Percentiles rank a stretch among this genome's conserved stretches.
These are phyloP conservation scores for Macaria notata DNA, from an alignment of 2,888 invertebrate genomes.

Conservation along the genomic window DNA sequence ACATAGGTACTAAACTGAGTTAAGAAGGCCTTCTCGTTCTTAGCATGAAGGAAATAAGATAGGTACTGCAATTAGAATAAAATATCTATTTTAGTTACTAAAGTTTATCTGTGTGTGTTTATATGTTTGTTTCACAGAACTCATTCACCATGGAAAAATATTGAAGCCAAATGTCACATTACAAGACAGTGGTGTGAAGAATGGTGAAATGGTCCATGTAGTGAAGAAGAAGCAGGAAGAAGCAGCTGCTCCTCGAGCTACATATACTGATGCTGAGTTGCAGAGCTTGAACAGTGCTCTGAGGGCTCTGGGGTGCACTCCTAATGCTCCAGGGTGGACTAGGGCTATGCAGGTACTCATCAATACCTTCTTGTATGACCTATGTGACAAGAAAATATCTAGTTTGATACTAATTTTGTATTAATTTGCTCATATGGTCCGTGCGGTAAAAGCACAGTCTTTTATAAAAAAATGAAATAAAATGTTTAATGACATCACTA, in stretches of 20 bases:
- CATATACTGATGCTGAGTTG: constrained; percentile 82
- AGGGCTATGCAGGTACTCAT: constrained; percentile 83
- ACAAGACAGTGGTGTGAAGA: constrained; percentile 83
- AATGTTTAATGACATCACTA: no score
- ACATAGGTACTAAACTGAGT: no score
- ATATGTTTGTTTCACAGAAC: constrained; percentile 75
- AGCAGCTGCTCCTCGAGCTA: constrained; percentile 59
- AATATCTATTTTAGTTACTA: no score
- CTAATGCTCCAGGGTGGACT: constrained; percentile 84
- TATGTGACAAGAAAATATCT: neutral
- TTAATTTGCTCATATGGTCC: no score
- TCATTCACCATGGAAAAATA: constrained; percentile 87
- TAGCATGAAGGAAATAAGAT: no score
- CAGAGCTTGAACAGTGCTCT: constrained; percentile 84
- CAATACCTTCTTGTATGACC: neutral
- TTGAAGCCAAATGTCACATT: constrained; percentile 83
- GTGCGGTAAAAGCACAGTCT: no score
- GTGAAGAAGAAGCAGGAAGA: constrained; percentile 71
- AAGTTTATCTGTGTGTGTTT: no score
- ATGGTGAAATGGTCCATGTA: constrained; percentile 82
- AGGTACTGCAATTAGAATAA: no score
- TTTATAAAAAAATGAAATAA: no score
- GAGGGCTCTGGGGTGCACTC: constrained; percentile 81
- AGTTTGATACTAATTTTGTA: no score
- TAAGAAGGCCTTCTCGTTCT: no score